These are phyloP conservation scores for Aphidoletes aphidimyza DNA, from an alignment of 2,888 invertebrate genomes.

Conservation along the genomic window DNA sequence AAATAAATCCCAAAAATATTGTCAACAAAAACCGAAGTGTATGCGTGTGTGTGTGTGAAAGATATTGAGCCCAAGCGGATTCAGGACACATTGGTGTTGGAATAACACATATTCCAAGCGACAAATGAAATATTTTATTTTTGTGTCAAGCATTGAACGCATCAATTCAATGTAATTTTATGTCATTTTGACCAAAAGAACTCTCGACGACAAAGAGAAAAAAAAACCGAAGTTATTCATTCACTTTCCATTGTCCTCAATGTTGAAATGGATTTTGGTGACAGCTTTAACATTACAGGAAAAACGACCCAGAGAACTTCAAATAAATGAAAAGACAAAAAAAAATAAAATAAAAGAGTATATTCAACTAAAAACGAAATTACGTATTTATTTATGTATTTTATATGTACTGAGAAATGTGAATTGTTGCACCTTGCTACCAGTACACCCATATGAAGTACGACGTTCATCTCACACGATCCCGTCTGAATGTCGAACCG, in stretches of 20 bases:
- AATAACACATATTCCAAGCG: no score
- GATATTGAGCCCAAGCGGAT: no score
- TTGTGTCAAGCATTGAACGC: slow-evolving; percentile 10
- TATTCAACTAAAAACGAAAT: slow-evolving; percentile 14
- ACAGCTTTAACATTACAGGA: not conserved
- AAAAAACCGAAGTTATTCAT: slow-evolving; percentile 10
- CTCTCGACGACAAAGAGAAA: not conserved
- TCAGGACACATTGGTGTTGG: no score
- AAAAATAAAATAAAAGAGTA: not conserved
- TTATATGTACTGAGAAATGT: slow-evolving; percentile 34
- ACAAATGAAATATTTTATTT: not conserved
- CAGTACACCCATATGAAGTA: slow-evolving; percentile 21
- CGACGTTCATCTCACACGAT: slow-evolving; percentile 20
- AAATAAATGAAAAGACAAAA: not conserved
- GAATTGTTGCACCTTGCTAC: slow-evolving; percentile 52
- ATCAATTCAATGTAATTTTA: slow-evolving; percentile 40
- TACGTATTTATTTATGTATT: slow-evolving; percentile 53
- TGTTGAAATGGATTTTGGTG: slow-evolving; percentile 15
- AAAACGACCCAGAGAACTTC: no score
- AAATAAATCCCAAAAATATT: slow-evolving; percentile 3
- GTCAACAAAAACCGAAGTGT: slow-evolving; percentile 4
- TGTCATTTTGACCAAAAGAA: slow-evolving; percentile 36
- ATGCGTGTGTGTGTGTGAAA: not conserved
- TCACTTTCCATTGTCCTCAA: slow-evolving; percentile 53
- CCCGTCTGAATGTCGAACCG: not conserved